Evolutionary conservation across 2,888 invertebrate species (phyloP), one percentile per base, ranked within the genome.

Genomic region (Dryobota labecula): DNA sequence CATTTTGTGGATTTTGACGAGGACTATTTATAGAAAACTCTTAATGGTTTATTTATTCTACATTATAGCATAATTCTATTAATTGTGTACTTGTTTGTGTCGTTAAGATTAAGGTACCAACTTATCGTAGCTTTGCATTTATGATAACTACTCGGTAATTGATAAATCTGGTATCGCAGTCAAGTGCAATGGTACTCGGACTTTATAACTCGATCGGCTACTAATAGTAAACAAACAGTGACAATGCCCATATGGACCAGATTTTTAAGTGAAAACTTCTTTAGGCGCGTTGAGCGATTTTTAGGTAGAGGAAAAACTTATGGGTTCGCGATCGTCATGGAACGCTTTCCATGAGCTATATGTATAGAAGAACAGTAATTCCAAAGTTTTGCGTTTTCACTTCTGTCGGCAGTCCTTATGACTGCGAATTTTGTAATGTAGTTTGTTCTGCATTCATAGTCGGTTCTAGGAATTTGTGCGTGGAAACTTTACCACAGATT

Each of bases 111-210:
- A 38, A 6, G 11, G 33, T 18, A 49, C 4, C 9, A 43, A 43
- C 15, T 41, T 38, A 51, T 51, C 18, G 27, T 27, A 18, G 7
- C 27, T 20, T 38, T 45, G 27, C n/a, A 15, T 70, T 30, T 20
- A 38, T 30, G 15, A 60, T 60, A 60, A 6, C 11, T 27, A 20
- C 4, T n/a, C 9, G 13, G 9, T 18, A 20, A 58, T 74, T 38
- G 13, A 30, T 18, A 24, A 33, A 47, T 38, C 24, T 61, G 9
- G 1, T 62, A 33, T 38, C 33, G 11, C 20, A 20, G 24, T 36
- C 27, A 67, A 76, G 43, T 45, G 57, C 51, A 73, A 38, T 47
- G 2, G 53, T 33, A 56, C 45, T 24, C 9, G 30, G 30, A 60
- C 24, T 76, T 47, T 30, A 60, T 60, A 9, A n/a, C 38, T 47